Evolutionary conservation across 2,113 vertebrate species (phyloP), one percentile per base, ranked within the genome.

Genomic region (Cettia cetti): DNA sequence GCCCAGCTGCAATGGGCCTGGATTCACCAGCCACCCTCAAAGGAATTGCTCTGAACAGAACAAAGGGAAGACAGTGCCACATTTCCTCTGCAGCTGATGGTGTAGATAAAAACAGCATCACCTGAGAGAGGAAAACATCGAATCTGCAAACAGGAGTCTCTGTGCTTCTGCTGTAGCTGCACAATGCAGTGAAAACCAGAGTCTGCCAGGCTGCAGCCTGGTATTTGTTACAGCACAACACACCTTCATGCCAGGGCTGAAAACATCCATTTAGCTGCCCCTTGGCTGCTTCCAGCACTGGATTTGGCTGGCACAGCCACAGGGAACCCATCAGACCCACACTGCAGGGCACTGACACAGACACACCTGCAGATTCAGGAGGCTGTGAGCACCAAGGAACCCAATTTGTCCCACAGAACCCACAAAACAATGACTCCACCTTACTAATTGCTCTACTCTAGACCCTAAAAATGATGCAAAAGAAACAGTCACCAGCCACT

Each of bases 291-390:
- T 13, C 72, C 77, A 40, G 42, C 65, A 26, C 24, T 1, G 0
- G 2, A 39, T 11, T 0, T 12, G 7, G n/a, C 50, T 1, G 0
- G 35, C 3, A 16, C 37, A 26, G 15, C 69, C 18, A 0, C 0
- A 8, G 71, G 72, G 39, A 39, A 18, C 0, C 4, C 49, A 10
- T 7, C 17, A 2, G 42, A 22, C 20, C 52, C 44, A 8, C 9
- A 0, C 11, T 4, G 21, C 13, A 15, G 31, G 52, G 30, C 39
- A 68, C 0, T 1, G 1, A 28, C 71, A 35, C 4, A 0, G 13
- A 31, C 39, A 44, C 21, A 50, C 5, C 37, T 7, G 11, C 0
- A 1, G 4, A 12, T 64, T 24, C 11, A 2, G 63, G 45, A 49
- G 72, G 33, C 0, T 78, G 76, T 13, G 52, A 28, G 39, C 47